Conservation (phyloP, 2,113 vertebrate genomes). For the Melospiza melodia region DNA sequence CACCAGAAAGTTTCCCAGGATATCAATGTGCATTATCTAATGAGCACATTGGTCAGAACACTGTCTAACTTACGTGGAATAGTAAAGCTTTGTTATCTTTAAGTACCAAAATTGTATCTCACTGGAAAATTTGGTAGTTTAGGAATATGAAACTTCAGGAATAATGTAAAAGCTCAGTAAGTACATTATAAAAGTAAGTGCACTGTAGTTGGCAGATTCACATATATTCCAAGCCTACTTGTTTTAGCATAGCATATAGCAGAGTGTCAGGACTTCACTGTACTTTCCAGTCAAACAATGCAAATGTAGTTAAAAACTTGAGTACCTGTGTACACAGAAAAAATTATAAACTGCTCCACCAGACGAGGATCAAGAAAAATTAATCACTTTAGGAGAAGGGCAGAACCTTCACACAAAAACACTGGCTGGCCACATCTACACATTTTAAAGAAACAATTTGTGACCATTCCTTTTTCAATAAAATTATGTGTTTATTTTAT, state of each 20-base stretch:
- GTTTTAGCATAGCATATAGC: not conserved
- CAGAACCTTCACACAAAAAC: not conserved
- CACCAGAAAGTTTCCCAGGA: fast-evolving
- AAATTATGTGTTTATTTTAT: not conserved
- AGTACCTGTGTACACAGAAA: not conserved
- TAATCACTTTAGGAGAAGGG: not conserved
- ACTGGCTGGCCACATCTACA: not conserved
- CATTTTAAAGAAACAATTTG: not conserved
- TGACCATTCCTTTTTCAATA: not conserved
- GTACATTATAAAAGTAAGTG: not conserved
- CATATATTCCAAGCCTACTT: not conserved
- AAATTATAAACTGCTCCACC: not conserved
- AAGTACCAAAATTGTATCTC: not conserved
- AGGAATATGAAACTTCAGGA: not conserved
- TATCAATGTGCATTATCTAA: not conserved
- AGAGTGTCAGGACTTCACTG: not conserved
- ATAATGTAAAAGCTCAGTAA: not conserved
- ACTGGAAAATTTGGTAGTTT: not conserved
- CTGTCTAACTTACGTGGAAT: not conserved
- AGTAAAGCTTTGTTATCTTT: not conserved
- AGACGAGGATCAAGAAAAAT: not conserved
- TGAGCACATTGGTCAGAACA: not conserved
- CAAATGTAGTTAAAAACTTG: not conserved
- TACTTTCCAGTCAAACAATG: not conserved
- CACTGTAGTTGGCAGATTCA: not conserved